Evolutionary conservation across 1,140 invertebrate species (phyloP), one percentile per base, ranked within the genome.

Genomic region (Saxidomus purpurata): DNA sequence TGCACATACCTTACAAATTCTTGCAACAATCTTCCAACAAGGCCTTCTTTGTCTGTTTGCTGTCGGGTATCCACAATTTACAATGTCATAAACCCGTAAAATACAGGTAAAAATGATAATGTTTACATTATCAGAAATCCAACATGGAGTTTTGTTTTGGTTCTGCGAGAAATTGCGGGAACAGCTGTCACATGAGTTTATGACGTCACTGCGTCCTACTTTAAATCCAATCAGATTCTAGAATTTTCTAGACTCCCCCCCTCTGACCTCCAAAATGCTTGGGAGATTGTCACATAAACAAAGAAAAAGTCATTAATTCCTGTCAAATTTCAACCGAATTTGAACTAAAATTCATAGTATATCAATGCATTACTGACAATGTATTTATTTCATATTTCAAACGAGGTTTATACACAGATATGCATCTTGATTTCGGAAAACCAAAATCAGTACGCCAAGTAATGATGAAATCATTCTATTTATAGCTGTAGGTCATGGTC

Each of bases 101-200:
- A 80, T 67, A 55, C 47, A 49, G 40, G 40, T 87, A 1, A n/a
- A 86, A 67, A n/a, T 25, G 31, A 25, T 47, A 80, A 80, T 87
- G 74, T 87, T 80, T 80, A 87, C 76, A 80, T 80, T 22, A 22
- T 63, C 13, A 71, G n/a, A 59, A 61, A 87, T 87, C 76, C 86
- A 87, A 87, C 86, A 87, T 87, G 86, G 86, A 87, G 86, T 87
- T 82, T 87, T 87, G 86, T 87, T 87, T 87, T 87, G 86, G 86
- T 87, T 87, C 86, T 87, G 86, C 43, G 34, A 40, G 86, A 87
- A 79, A 79, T 87, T 87, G 86, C 86, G 86, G 86, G 86, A 87
- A 87, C 40, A 77, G 55, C 52, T 87, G 86, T 87, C 86, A 87
- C 76, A 80, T 87, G 86, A 87, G 85, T 63, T 47, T 36, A 17